Evolutionary conservation across 2,797 vertebrate genomes (phyloP), one percentile per base, ranked within the genome.

Genomic region (Tolypeutes matacus): DNA sequence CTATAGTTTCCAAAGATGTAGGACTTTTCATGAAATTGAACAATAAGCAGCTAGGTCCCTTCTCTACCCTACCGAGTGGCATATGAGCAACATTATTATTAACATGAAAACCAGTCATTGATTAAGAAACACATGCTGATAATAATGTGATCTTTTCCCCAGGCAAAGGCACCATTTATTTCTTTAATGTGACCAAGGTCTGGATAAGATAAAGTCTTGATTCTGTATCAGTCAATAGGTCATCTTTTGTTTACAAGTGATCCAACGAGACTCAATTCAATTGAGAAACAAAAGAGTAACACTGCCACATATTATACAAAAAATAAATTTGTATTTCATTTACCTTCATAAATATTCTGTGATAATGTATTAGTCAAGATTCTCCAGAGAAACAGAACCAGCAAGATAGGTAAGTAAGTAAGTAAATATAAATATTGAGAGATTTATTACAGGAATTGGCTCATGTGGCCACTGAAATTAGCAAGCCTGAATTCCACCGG

Each of bases 191-290:
- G 42, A 82, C 27, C 18, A 49, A 89, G 12, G 36, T 29, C 51
- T 89, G 42, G 49, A 53, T 82, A 91, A 62, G 88, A 86, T 64
- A 42, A 77, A 70, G 20, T 31, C 4, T 14, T 83, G 31, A 18
- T n/a, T 94, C n/a, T 60, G 39, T 83, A 58, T 49, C 49, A 91
- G n/a, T 89, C 42, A 96, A 58, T 83, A 89, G 49, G 64, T 56
- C 56, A 64, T 93, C 15, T 75, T 86, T 87, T 78, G 27, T 96
- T 83, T 31, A 77, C 13, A 83, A 58, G 34, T 62, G 34, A 72
- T 82, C 46, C 42, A 78, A 23, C 56, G 51, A 3, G 21, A 93
- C 46, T 92, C 69, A 92, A n/a, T 91, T 87, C 3, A 85, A 29
- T 39, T 89, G 69, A 83, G 49, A 77, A 93, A 86, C 6, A 62